Base-by-base conservation (phyloP, 37 sponge, comb jelly and placozoan species). In the Oopsacas minuta region DNA sequence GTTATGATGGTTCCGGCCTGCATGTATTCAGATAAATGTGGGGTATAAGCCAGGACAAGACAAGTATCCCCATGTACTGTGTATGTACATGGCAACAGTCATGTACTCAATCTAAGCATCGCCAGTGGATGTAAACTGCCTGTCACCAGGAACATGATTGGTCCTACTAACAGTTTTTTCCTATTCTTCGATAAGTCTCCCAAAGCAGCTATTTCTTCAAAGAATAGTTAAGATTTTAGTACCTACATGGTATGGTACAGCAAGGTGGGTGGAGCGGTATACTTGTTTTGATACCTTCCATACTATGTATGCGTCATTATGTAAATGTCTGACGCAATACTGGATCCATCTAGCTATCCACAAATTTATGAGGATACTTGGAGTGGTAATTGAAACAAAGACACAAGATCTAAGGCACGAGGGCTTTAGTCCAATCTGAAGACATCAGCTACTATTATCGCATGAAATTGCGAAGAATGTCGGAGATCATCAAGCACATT, bases 1-100 rank as follows among this genome's bases (percentile, higher is more conserved):
- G 86, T 42, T 89, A 89, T 86, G 90, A 89, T 83, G 90, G 90
- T 52, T 86, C 90, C 22, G n/a, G 32, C 85, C 1, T 85, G 83
- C 34, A 90, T 90, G 90, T 81, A 84, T 51, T 61, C 82, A 39
- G 83, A 35, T 10, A 34, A 46, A 53, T 85, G 81, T 23, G 87
- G 90, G 37, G 90, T 89, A 17, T 82, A 86, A 39, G 85, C 53
- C 83, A 17, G 83, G 0, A 89, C 85, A 32, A 53, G 46, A 61
- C n/a, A n/a, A n/a, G n/a, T n/a, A n/a, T n/a, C n/a, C n/a, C n/a
- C n/a, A n/a, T n/a, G n/a, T n/a, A n/a, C 35, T 86, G 49, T 42
- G 49, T 42, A 42, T 42, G 49, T n/a, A 42, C 15, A 42, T 42
- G 8, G 49, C 49, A 42, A 17, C 49, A 42, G 49, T 42, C 49